A percentile compares a stretch with the other conserved stretches of the same genome.
Evolutionary conservation across 2,797 vertebrate genomes (phyloP).

Genomic region (Gephyroberyx darwinii): DNA sequence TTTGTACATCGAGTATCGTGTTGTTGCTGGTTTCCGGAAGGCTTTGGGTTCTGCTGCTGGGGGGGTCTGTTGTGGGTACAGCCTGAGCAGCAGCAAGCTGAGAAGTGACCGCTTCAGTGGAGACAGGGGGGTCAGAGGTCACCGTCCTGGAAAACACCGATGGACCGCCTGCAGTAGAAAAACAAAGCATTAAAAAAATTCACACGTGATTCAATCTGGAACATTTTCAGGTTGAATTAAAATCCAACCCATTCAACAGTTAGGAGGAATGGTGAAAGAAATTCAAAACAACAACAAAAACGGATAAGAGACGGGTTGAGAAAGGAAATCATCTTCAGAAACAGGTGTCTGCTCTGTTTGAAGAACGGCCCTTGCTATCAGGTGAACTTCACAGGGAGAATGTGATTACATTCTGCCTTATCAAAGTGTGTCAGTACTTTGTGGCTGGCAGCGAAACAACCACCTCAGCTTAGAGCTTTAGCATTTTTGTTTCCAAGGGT

Average conservation of each 20-base stretch:
- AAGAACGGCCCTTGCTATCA: slow-evolving; percentile 9
- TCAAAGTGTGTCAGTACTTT: slow-evolving; percentile 62
- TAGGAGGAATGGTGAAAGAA: background rate
- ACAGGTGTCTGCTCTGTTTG: slow-evolving; percentile 30
- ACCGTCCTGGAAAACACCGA: slow-evolving; percentile 25
- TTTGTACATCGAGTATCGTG: slow-evolving; percentile 21
- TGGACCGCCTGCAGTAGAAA: slow-evolving; percentile 69
- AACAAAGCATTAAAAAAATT: background rate
- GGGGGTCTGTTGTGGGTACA: slow-evolving; percentile 8
- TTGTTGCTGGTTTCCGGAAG: slow-evolving; percentile 57
- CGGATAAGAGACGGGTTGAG: background rate
- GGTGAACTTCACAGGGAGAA: slow-evolving; percentile 40
- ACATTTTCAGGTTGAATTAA: background rate
- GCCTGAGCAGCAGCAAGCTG: background rate
- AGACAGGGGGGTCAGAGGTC: slow-evolving; percentile 35
- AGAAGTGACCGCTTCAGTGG: slow-evolving; percentile 37
- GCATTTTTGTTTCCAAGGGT: slow-evolving; percentile 44
- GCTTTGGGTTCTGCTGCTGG: slow-evolving; percentile 52
- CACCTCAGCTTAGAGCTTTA: slow-evolving; percentile 42
- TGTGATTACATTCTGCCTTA: slow-evolving; percentile 53
- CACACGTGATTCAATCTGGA: background rate
- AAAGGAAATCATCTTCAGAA: slow-evolving; percentile 1
- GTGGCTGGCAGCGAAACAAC: slow-evolving; percentile 49
- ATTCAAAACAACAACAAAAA: background rate
- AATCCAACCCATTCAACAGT: background rate